Evolutionary conservation across 2,797 vertebrate genomes (phyloP), one percentile per base, ranked within the genome.

Genomic region (Anguilla obscura): DNA sequence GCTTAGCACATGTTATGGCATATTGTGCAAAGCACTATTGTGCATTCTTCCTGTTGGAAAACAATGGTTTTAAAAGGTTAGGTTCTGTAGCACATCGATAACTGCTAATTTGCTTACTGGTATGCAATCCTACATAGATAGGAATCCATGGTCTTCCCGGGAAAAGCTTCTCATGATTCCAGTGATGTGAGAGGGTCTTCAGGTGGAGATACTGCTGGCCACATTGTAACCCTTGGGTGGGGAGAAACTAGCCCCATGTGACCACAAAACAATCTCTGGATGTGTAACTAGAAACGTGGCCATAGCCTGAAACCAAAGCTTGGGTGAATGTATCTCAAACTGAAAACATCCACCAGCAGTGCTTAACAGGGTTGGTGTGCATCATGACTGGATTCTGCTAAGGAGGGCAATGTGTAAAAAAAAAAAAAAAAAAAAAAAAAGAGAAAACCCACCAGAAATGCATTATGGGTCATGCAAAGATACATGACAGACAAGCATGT

Each of bases 321-420:
- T 24, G 45, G 79, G 10, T 82, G 21, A 82, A 82, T 82, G 79
- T n/a, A 48, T n/a, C 24, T 82, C 40, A 50, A 82, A 48, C 79
- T 82, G 40, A 4, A 50, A 82, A 9, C 24, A 50, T 48, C 24
- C 40, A 82, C 79, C 21, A 48, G 45, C 79, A 50, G 45, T n/a
- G 40, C 8, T 50, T 24, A 2, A 30, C 50, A 50, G 45, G 45
- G 21, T 6, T 45, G 76, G 14, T 45, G n/a, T n/a, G 16, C 45
- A 50, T n/a, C 21, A n/a, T 10, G 4, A 48, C 36, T 21, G 36
- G 36, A n/a, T 82, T 45, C 40, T 82, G 27, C 2, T 8, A n/a
- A 50, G 45, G 2, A n/a, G 45, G 21, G 36, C 21, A 48, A 10
- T 12, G 79, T 71, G 10, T 0, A 45, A 4, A 45, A 45, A 45